These are phyloP conservation scores for Aegithalos caudatus DNA, from an alignment of 2,113 vertebrate genomes.

Conservation along the genomic window DNA sequence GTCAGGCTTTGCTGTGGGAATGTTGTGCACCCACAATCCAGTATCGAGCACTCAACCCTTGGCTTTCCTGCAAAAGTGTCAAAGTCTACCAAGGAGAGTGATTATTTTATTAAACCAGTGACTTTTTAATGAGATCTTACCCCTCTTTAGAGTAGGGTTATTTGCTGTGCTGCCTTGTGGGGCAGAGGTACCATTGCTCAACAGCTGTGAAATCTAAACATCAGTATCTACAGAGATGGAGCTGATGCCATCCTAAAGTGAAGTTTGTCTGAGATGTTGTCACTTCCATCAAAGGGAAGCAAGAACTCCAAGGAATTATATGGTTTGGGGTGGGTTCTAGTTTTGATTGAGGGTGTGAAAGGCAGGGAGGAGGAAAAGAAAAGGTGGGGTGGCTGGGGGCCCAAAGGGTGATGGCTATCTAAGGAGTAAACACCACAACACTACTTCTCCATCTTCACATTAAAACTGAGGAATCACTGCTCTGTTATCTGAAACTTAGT, in stretches of 20 bases:
- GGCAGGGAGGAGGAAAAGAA: background rate
- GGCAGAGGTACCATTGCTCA: background rate
- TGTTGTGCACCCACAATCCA: background rate
- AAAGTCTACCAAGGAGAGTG: background rate
- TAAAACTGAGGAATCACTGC: background rate
- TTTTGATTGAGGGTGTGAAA: background rate
- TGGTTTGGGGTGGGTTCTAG: background rate
- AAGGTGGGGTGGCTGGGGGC: background rate
- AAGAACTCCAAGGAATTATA: background rate
- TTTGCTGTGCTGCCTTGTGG: background rate
- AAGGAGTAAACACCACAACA: background rate
- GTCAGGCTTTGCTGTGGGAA: background rate
- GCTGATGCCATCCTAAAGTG: background rate
- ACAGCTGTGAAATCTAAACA: background rate
- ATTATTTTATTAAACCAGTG: background rate
- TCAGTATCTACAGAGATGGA: background rate
- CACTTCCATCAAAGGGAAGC: background rate
- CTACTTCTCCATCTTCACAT: background rate
- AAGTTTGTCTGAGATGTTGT: background rate
- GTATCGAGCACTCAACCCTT: background rate
- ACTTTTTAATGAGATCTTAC: background rate
- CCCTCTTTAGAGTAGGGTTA: background rate
- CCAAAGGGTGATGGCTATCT: background rate
- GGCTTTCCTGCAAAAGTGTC: background rate
- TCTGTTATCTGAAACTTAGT: background rate